Base-by-base conservation (phyloP, 2,888 invertebrate genomes). In the Oscheius onirici region DNA sequence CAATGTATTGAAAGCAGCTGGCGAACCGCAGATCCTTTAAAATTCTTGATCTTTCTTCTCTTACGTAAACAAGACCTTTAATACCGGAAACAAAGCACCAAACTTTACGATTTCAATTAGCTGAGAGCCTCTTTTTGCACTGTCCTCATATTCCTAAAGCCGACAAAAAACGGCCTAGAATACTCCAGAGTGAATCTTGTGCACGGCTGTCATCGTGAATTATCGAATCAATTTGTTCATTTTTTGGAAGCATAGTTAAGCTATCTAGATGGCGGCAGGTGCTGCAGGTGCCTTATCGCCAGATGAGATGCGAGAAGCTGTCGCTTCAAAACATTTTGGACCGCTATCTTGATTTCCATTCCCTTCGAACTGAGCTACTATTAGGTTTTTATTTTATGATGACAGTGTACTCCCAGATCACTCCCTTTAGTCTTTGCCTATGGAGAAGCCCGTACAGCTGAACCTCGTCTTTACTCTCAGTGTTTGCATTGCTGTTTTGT, bases 221-320 rank as follows among this genome's bases (percentile, higher is more conserved):
- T 46, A 46, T 15, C 40, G 20, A 17, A 28, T 15, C 46, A n/a
- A 46, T 46, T 28, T 46, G 49, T 28, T 17, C n/a, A 26, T 17
- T 49, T 49, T 49, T 49, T 49, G 49, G 20, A 49, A 1, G 49
- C 49, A 17, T 20, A 17, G 17, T 49, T 49, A 10, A 2, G 8
- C n/a, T 49, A 46, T 46, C 17, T 15, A 46, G 17, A 17, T 46
- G 17, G 49, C 63, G 17, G 34, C 63, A 63, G 63, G 63, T 63
- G 63, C 46, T 15, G 63, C 49, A 63, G 61, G 61, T 61, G 63
- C 63, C 34, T 63, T 63, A 63, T 63, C 26, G 63, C 63, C 49
- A 63, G 63, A 63, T 49, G 63, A 63, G 34, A 63, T 63, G 49
- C 10, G 63, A 46, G 49, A 26, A 49, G 49, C 49, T 63, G 63